Percentiles rank a stretch among this genome's conserved stretches.
phyloP scores from a whole-genome alignment of 2,113 vertebrate species.

The Anas platyrhynchos region DNA sequence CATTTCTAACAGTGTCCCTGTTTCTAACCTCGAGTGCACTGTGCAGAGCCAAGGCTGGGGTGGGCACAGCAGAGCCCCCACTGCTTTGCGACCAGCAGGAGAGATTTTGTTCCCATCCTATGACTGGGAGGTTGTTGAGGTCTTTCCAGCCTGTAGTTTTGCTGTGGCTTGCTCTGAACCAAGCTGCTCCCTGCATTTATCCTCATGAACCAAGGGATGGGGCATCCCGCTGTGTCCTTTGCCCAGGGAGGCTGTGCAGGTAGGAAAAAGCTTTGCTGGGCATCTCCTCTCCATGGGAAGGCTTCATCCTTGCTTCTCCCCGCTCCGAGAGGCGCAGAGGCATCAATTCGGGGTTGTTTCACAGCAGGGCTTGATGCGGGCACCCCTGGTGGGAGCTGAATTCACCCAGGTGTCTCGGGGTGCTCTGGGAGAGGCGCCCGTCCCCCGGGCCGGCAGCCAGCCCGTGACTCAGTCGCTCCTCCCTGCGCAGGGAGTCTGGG shows the following conservation, averaged over 20 bases:
- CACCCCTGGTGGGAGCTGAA: background rate
- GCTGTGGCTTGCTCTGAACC: background rate
- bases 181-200: background rate
- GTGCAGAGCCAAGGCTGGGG: background rate
- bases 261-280: background rate
- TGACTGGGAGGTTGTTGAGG: background rate
- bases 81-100: background rate
- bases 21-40: fast-evolving
- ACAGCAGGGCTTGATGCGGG: background rate
- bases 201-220: background rate
- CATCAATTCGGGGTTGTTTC: background rate
- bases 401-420: fast-evolving
- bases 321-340: background rate
- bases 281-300: background rate
- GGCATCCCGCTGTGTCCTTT: background rate
- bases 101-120: background rate
- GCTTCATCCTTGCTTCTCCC: background rate
- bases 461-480: conserved; percentile 57
- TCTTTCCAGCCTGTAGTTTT: background rate
- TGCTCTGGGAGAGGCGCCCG: background rate
- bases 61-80: background rate
- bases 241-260: background rate
- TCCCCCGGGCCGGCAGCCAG: background rate
- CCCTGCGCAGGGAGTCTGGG: background rate
- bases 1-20: background rate